Evolutionary conservation across 2,797 vertebrate genomes (phyloP).

Genomic region (Ctenopoma kingsleyae): DNA sequence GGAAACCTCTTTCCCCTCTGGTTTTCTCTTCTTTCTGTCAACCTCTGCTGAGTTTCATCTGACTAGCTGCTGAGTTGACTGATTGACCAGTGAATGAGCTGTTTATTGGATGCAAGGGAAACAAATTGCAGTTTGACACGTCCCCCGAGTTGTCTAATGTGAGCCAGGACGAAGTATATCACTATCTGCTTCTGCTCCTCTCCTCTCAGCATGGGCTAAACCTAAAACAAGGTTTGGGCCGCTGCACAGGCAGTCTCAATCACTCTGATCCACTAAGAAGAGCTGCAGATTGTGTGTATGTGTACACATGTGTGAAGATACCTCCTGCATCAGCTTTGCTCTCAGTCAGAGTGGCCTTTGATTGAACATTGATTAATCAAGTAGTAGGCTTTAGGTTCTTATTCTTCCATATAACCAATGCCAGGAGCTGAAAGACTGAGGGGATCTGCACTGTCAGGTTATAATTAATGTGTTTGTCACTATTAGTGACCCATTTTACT

Average conservation of each 20-base stretch:
- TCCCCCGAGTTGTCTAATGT: slow-evolving; percentile 85
- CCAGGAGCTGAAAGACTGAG: no score
- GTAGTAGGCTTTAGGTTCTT: background rate
- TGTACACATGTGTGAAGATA: slow-evolving; percentile 16
- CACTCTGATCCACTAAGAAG: slow-evolving; percentile 61
- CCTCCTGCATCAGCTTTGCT: slow-evolving; percentile 10
- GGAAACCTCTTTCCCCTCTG: slow-evolving; percentile 38
- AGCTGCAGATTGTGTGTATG: slow-evolving; percentile 13
- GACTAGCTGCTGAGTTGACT: slow-evolving; percentile 84
- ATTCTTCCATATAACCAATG: background rate
- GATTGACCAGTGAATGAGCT: slow-evolving; percentile 88
- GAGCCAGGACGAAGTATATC: slow-evolving; percentile 83
- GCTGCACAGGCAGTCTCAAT: slow-evolving; percentile 81
- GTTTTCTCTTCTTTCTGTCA: slow-evolving; percentile 70
- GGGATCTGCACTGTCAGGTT: no score
- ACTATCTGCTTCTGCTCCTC: slow-evolving; percentile 69
- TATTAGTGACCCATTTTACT: no score
- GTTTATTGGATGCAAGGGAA: slow-evolving; percentile 89
- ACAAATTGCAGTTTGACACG: slow-evolving; percentile 87
- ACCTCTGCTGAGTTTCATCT: slow-evolving; percentile 82
- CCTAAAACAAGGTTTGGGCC: slow-evolving; percentile 82
- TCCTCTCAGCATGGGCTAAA: slow-evolving; percentile 76
- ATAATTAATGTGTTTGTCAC: no score
- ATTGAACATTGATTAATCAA: slow-evolving; percentile 6
- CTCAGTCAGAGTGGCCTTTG: background rate